phyloP scores from a whole-genome alignment of 1,140 invertebrate genomes.

The Pollicipes pollicipes region DNA sequence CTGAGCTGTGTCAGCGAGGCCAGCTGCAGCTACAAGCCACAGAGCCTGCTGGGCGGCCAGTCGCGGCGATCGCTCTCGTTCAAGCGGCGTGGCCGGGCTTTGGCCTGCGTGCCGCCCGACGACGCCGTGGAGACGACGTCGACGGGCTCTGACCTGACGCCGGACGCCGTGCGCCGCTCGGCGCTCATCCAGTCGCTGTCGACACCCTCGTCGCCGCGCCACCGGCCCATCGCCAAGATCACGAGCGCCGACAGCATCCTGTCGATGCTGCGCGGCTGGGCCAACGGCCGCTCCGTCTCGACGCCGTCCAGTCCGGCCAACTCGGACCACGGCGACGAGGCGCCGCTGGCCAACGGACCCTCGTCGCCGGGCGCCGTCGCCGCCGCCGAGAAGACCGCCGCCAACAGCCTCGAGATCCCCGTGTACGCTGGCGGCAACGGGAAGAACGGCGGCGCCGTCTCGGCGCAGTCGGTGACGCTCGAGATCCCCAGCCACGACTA shows the following conservation, averaged over 20 bases:
- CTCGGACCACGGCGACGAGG: background rate
- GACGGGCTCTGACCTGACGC: background rate
- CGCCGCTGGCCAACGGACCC: background rate
- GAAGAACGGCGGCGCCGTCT: background rate
- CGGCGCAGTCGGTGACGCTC: background rate
- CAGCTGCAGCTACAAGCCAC: background rate
- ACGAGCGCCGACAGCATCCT: background rate
- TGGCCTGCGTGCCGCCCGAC: background rate
- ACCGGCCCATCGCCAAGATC: background rate
- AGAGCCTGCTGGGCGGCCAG: background rate
- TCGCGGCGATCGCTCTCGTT: background rate
- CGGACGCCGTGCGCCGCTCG: background rate
- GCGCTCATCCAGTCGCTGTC: background rate
- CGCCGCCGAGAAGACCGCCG: background rate
- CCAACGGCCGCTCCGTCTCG: background rate
- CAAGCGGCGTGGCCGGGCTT: background rate
- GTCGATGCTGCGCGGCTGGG: background rate
- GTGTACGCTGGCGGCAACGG: background rate
- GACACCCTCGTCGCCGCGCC: background rate
- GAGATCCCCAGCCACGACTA: conserved; percentile 46
- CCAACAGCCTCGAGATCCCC: background rate
- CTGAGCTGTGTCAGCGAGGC: background rate
- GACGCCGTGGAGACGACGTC: background rate
- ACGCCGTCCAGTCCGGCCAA: background rate
- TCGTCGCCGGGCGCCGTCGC: background rate